Conservation (phyloP, 2,888 invertebrate genomes). For the Caenorhabditis japonica region DNA sequence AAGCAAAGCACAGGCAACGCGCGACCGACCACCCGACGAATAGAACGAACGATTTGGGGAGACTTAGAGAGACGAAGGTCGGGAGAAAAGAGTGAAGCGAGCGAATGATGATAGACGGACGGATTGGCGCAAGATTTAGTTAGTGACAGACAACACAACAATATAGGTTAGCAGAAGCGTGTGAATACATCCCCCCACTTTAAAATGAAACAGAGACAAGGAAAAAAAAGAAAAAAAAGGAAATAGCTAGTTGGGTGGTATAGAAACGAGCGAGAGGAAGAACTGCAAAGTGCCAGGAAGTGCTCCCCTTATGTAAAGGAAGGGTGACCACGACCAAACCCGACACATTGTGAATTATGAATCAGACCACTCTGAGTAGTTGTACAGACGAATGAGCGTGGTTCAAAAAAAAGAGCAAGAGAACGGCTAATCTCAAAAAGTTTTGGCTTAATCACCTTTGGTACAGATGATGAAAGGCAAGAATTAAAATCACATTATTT, state of each 20-base stretch:
- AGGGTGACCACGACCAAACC: too few relatives aligned
- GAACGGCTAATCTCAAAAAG: too few relatives aligned
- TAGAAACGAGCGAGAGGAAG: too few relatives aligned
- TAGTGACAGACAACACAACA: slow-evolving; percentile 14
- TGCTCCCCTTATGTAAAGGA: slow-evolving; percentile 15
- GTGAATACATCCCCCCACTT: slow-evolving; percentile 9
- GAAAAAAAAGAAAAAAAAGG: too few relatives aligned
- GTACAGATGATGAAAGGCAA: too few relatives aligned
- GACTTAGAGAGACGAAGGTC: slow-evolving; percentile 46
- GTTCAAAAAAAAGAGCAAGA: neutral
- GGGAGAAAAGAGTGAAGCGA: slow-evolving; percentile 21
- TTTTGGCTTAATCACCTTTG: too few relatives aligned
- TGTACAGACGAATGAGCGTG: slow-evolving; percentile 16
- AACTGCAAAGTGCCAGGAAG: slow-evolving; percentile 47
- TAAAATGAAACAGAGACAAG: too few relatives aligned
- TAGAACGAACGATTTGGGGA: slow-evolving; percentile 26
- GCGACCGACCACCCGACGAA: slow-evolving; percentile 21
- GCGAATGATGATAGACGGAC: slow-evolving; percentile 37
- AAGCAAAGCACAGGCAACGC: slow-evolving; percentile 36
- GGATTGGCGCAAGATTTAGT: slow-evolving; percentile 33
- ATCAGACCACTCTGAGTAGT: slow-evolving; percentile 20
- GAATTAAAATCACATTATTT: too few relatives aligned
- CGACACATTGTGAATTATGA: slow-evolving; percentile 47
- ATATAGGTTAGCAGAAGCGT: slow-evolving; percentile 25
- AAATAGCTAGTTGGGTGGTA: too few relatives aligned